Conservation (phyloP, 2,797 vertebrate genomes). For the Bradypodion pumilum region DNA sequence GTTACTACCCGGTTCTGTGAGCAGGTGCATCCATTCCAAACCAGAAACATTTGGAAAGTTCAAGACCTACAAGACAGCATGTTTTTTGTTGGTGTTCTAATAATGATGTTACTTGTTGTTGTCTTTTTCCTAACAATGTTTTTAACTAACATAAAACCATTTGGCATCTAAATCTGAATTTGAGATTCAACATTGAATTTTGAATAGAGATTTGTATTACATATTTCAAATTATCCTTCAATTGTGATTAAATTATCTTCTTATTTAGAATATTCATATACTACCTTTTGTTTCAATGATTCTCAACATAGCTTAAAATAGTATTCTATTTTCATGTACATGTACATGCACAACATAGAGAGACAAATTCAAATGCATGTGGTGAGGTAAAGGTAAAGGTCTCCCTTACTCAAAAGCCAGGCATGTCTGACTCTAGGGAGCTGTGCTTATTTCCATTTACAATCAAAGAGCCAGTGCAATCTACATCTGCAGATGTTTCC, state of each 20-base stretch:
- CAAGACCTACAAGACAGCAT: accelerated
- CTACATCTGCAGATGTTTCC: too few species aligned
- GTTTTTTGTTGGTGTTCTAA: too few species aligned
- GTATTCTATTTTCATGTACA: background rate
- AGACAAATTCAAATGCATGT: background rate
- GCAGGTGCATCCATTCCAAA: background rate
- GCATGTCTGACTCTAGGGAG: too few species aligned
- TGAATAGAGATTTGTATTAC: background rate
- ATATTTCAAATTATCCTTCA: too few species aligned
- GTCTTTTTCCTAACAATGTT: too few species aligned
- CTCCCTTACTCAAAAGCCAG: too few species aligned
- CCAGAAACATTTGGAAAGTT: background rate
- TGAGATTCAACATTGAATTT: background rate
- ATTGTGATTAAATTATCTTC: background rate
- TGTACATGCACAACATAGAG: background rate
- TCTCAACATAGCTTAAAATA: background rate
- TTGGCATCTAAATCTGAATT: background rate
- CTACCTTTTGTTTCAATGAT: background rate
- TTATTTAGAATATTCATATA: too few species aligned
- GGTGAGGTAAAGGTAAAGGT: too few species aligned
- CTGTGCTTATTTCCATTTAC: too few species aligned
- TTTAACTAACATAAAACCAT: too few species aligned
- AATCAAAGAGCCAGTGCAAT: too few species aligned
- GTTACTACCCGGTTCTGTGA: background rate
- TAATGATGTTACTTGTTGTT: too few species aligned